A percentile compares a stretch with the other conserved stretches of the same genome.
These are phyloP conservation scores for Stigmatopora nigra DNA, from an alignment of 2,113 vertebrate genomes.

Conservation along the genomic window DNA sequence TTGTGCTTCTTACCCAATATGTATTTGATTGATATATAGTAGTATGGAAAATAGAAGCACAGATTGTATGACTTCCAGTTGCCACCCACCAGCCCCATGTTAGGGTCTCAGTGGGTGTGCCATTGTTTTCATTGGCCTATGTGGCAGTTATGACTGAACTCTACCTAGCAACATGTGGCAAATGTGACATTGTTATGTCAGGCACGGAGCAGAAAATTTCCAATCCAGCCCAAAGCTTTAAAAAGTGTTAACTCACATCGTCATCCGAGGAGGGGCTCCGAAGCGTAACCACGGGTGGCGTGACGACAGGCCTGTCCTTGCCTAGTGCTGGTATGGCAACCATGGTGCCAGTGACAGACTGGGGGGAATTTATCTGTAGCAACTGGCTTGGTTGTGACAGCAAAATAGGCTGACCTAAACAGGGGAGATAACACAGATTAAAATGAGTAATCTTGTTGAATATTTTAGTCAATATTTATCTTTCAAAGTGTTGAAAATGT, in stretches of 20 bases:
- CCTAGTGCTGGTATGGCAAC: conserved; percentile 63
- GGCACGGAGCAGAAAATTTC: not conserved
- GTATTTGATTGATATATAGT: not conserved
- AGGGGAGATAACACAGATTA: conserved; percentile 9
- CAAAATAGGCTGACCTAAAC: conserved; percentile 73
- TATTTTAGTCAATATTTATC: too few species aligned
- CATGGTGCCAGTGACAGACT: conserved; percentile 62
- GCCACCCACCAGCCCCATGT: not conserved
- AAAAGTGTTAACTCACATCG: conserved; percentile 57
- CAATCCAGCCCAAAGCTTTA: not conserved
- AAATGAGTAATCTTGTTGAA: too few species aligned
- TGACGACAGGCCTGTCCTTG: conserved; percentile 62
- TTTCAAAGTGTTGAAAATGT: too few species aligned
- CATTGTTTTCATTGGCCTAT: not conserved
- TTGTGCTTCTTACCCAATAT: too few species aligned
- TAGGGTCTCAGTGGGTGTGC: not conserved
- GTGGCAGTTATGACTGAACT: not conserved
- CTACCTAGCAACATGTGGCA: not conserved
- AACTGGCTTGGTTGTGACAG: conserved; percentile 75
- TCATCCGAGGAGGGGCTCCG: conserved; percentile 57
- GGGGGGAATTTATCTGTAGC: conserved; percentile 77
- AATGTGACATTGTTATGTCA: not conserved
- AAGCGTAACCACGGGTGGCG: conserved; percentile 41
- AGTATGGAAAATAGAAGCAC: not conserved
- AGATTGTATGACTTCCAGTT: not conserved